phyloP scores from a whole-genome alignment of 2,888 invertebrate genomes.

The Dryocosmus kuriphilus region DNA sequence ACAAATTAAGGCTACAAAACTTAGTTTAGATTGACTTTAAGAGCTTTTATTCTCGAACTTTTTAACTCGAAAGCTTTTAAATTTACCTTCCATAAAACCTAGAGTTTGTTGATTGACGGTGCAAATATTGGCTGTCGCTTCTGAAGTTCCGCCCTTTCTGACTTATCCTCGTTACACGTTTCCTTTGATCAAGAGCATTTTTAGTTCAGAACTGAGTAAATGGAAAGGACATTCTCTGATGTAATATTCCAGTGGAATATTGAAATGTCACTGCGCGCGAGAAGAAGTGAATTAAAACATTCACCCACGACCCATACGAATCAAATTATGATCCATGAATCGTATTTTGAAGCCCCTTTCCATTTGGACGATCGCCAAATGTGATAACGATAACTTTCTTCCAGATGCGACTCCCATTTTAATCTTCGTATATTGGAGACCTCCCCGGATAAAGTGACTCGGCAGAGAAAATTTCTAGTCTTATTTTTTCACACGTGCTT shows the following conservation, averaged over 20 bases:
- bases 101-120: slow-evolving; percentile 17
- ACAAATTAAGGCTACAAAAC: too few relatives aligned
- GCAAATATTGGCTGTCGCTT: slow-evolving; percentile 29
- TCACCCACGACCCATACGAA: not conserved
- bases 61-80: not conserved
- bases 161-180: slow-evolving; percentile 5
- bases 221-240: not conserved
- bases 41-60: not conserved
- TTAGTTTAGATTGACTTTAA: not conserved
- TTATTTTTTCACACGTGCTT: not conserved
- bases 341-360: not conserved
- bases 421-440: slow-evolving; percentile 1
- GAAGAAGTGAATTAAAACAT: not conserved
- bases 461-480: slow-evolving; percentile 1
- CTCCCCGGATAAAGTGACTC: not conserved
- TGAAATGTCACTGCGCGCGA: not conserved
- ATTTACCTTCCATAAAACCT: slow-evolving; percentile 14
- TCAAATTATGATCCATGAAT: slow-evolving; percentile 13
- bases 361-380: slow-evolving; percentile 10
- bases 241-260: not conserved
- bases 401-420: slow-evolving; percentile 11
- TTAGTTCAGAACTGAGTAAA: slow-evolving; percentile 3
- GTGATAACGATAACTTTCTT: slow-evolving; percentile 25
- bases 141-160: not conserved
- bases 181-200: slow-evolving; percentile 15